Conservation (phyloP, 2,113 vertebrate genomes). For the Chloropsis hardwickii region DNA sequence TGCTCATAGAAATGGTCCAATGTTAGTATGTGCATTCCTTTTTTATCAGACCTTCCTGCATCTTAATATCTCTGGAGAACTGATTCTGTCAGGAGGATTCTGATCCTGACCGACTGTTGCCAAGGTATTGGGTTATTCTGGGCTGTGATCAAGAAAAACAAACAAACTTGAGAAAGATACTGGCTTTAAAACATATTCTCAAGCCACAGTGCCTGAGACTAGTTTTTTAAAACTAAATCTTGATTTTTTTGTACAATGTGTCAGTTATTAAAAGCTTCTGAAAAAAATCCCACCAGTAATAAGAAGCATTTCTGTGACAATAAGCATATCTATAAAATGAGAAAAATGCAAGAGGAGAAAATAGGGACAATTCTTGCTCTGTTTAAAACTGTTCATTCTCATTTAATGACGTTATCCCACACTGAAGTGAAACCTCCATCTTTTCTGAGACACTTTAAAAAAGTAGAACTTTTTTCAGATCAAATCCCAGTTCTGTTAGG, state of each 20-base stretch:
- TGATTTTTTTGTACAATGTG: neutral
- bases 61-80: constrained; percentile 41
- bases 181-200: neutral
- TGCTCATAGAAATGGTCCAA: neutral
- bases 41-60: constrained; percentile 22
- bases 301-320: neutral
- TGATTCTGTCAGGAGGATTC: constrained; percentile 31
- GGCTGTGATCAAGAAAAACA: constrained; percentile 3
- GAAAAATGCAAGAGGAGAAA: neutral
- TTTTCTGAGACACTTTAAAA: neutral
- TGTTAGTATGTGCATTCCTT: neutral
- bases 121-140: constrained; percentile 34
- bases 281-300: neutral
- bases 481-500: neutral
- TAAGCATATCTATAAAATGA: neutral
- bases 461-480: neutral
- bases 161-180: constrained; percentile 22
- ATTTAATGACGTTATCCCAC: neutral
- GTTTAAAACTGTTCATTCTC: neutral
- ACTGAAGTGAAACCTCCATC: neutral
- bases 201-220: neutral
- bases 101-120: constrained; percentile 9
- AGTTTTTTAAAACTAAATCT: neutral
- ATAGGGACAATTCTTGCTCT: neutral
- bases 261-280: neutral